Conservation (phyloP, 2,113 vertebrate species). For the Macaca fascicularis region DNA sequence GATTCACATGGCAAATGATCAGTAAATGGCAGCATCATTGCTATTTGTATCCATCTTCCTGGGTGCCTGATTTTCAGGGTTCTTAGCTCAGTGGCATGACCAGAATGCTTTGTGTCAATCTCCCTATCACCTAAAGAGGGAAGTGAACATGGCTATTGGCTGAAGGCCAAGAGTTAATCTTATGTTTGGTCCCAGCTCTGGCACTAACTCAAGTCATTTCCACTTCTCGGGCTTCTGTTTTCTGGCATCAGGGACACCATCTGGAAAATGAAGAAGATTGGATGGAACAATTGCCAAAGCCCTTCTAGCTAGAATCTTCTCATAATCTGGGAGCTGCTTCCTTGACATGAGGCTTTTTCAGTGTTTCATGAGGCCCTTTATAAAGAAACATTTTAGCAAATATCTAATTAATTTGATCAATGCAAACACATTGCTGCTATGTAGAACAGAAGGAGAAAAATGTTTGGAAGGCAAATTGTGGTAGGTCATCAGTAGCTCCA, state of each 20-base stretch:
- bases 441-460: not conserved
- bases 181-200: not conserved
- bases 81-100: not conserved
- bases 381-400: not conserved
- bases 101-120: not conserved
- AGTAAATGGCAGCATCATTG: not conserved
- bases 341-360: not conserved
- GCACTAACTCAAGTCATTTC: not conserved
- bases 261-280: not conserved
- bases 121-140: not conserved
- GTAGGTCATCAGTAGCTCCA: not conserved
- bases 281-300: not conserved
- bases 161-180: not conserved
- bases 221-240: not conserved
- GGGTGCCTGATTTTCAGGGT: not conserved
- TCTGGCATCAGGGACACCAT: no score
- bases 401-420: constrained; percentile 26
- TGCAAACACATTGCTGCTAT: not conserved
- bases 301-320: not conserved
- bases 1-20: not conserved
- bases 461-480: not conserved
- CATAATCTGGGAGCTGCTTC: not conserved
- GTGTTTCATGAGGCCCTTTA: not conserved
- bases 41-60: not conserved
- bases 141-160: not conserved